phyloP scores from a whole-genome alignment of 23 tunicate species.

The Trididemnum nubilum region DNA sequence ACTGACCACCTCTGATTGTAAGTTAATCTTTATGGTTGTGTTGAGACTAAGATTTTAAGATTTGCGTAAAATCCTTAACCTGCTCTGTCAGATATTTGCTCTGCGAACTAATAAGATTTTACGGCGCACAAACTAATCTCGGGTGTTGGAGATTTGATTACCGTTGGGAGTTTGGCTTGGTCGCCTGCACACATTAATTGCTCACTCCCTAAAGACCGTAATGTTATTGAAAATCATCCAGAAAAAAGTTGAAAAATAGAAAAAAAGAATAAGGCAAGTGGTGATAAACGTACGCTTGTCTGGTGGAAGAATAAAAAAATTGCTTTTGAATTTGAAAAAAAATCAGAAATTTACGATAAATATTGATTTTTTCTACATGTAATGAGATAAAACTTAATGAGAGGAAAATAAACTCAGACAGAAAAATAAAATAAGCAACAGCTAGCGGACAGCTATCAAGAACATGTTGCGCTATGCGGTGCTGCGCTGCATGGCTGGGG shows the following conservation, averaged over 20 bases:
- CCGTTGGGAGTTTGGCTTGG: not conserved
- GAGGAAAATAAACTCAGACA: slow-evolving; percentile 10
- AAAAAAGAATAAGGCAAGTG: not conserved
- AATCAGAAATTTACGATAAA: not conserved
- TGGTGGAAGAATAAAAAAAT: not conserved
- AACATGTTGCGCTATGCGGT: no score
- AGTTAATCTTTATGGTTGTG: no score
- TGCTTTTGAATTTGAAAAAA: not conserved
- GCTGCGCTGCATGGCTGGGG: no score
- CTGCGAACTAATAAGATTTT: not conserved
- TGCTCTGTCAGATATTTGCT: no score
- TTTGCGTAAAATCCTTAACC: no score
- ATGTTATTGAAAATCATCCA: slow-evolving; percentile 50
- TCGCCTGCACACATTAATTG: slow-evolving; percentile 15
- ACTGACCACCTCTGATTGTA: no score
- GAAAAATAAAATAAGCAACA: no score
- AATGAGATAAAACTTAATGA: slow-evolving; percentile 27
- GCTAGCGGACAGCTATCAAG: no score
- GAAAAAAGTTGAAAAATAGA: slow-evolving; percentile 30
- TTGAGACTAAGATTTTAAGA: no score
- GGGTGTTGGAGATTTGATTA: slow-evolving; percentile 3
- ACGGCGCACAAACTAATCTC: not conserved
- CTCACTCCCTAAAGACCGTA: slow-evolving; percentile 14
- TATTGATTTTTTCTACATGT: slow-evolving; percentile 4
- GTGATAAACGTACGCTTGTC: no score